Evolutionary conservation across 2,797 vertebrate genomes (phyloP).

Genomic region (Eleutherodactylus coqui): DNA sequence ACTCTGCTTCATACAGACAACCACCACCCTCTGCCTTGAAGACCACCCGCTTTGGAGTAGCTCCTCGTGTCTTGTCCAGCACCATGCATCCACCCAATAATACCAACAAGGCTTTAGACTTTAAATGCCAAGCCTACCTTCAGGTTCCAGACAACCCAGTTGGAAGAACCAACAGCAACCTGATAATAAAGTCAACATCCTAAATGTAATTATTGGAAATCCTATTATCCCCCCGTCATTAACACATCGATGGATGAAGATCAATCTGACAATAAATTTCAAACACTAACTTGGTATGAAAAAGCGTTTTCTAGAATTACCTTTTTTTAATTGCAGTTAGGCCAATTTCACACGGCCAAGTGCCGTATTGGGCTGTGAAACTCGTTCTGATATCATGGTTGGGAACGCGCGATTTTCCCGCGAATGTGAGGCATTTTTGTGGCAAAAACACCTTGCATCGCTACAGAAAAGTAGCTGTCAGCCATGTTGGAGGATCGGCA

Average conservation of each 20-base stretch:
- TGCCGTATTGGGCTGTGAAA: too few species aligned
- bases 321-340: neutral
- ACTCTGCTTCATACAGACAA: conserved; percentile 73
- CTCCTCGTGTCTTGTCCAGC: conserved; percentile 67
- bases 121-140: neutral
- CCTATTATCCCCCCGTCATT: neutral
- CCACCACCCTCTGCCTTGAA: conserved; percentile 68
- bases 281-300: neutral
- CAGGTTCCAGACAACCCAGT: conserved; percentile 4
- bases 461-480: too few species aligned
- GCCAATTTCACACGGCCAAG: too few species aligned
- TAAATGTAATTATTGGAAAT: neutral
- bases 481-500: too few species aligned
- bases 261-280: neutral
- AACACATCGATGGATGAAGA: neutral
- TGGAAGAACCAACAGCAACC: neutral
- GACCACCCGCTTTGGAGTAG: conserved; percentile 64
- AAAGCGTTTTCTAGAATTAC: neutral
- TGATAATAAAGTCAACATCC: neutral
- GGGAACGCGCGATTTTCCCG: too few species aligned
- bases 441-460: too few species aligned
- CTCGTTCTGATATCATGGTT: too few species aligned
- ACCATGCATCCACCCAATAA: conserved; percentile 66
- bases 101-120: conserved; percentile 66
- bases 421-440: too few species aligned